A percentile compares a stretch with the other conserved stretches of the same genome.
These are phyloP conservation scores for Epistrophella euchroma DNA, from an alignment of 2,888 invertebrate genomes.

Conservation along the genomic window DNA sequence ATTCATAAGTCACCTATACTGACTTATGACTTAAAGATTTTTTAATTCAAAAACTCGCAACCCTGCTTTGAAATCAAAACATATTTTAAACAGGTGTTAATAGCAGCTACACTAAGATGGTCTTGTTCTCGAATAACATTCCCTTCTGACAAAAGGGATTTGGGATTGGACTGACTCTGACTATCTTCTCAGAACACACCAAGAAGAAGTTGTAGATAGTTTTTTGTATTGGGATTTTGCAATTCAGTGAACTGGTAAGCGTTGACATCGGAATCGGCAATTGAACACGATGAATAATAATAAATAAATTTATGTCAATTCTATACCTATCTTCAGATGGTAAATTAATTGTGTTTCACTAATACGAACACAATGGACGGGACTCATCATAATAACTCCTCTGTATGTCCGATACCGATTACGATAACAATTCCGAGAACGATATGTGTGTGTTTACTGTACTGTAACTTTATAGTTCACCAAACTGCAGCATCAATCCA, in stretches of 20 bases:
- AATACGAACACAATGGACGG: slow-evolving; percentile 18
- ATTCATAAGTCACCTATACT: no score
- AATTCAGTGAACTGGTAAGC: slow-evolving; percentile 13
- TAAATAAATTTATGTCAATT: slow-evolving; percentile 55
- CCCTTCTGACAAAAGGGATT: slow-evolving; percentile 23
- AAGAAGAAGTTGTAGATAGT: slow-evolving; percentile 5
- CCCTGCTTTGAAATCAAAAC: slow-evolving; percentile 32
- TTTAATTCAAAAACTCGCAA: no score
- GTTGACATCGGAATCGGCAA: slow-evolving; percentile 33
- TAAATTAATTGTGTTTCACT: slow-evolving; percentile 54
- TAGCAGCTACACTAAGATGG: slow-evolving; percentile 37
- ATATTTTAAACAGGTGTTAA: slow-evolving; percentile 52
- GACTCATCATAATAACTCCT: slow-evolving; percentile 57
- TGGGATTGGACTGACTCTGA: slow-evolving; percentile 1
- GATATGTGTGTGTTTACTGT: not conserved
- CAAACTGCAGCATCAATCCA: not conserved
- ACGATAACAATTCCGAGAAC: not conserved
- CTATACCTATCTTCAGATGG: slow-evolving; percentile 13
- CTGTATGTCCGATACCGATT: slow-evolving; percentile 34
- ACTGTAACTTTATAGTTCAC: not conserved
- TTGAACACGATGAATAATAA: slow-evolving; percentile 45
- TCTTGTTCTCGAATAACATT: slow-evolving; percentile 12
- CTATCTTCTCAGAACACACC: slow-evolving; percentile 27
- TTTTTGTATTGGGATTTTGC: not conserved
- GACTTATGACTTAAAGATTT: no score